These are phyloP conservation scores for Tridacna crocea DNA, from an alignment of 2,888 invertebrate genomes.

Conservation along the genomic window DNA sequence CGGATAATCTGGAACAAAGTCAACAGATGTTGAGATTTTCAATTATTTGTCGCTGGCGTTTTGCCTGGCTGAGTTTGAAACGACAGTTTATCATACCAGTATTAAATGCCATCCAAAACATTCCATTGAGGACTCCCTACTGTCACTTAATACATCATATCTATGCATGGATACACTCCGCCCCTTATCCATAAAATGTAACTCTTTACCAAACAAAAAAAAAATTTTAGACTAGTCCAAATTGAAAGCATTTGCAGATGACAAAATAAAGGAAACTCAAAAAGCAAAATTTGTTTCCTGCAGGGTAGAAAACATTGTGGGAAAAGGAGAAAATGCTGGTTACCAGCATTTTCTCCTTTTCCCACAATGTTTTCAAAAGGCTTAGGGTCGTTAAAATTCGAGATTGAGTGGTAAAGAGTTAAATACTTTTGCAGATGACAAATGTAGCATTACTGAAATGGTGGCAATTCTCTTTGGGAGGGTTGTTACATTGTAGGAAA, in stretches of 20 bases:
- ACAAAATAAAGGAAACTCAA: neutral
- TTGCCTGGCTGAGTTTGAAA: slow-evolving; percentile 21
- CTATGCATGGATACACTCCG: slow-evolving; percentile 16
- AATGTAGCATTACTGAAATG: no score
- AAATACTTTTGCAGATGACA: no score
- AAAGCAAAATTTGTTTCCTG: neutral
- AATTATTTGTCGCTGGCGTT: slow-evolving; percentile 6
- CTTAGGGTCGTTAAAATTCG: no score
- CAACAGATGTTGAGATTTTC: slow-evolving; percentile 24
- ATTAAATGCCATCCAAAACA: slow-evolving; percentile 24
- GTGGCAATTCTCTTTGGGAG: no score
- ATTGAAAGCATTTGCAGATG: neutral
- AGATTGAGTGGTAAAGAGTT: no score
- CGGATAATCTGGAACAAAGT: neutral
- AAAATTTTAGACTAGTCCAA: neutral
- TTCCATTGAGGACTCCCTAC: slow-evolving; percentile 25
- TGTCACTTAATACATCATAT: slow-evolving; percentile 28
- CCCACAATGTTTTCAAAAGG: no score
- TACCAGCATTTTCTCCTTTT: no score
- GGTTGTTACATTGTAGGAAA: no score
- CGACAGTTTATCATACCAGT: slow-evolving; percentile 20
- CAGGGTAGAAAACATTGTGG: no score
- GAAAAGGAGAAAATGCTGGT: no score
- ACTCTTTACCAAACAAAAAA: neutral
- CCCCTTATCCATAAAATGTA: neutral